Percentiles rank a stretch among this genome's conserved stretches.
These are phyloP conservation scores for Oikopleura dioica DNA, from an alignment of 23 tunicate species.

Conservation along the genomic window DNA sequence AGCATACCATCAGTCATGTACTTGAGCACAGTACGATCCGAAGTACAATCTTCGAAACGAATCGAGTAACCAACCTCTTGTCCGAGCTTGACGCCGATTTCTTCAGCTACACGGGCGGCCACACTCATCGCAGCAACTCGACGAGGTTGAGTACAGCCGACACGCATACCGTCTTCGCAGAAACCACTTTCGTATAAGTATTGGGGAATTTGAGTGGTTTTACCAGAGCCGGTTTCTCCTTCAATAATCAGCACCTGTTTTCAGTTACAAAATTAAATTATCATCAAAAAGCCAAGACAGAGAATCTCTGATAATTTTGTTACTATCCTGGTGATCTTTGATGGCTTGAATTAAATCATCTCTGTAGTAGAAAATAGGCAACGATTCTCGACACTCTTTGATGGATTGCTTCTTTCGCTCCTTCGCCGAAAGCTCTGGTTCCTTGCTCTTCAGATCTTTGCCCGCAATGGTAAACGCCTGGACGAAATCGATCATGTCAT, in stretches of 20 bases:
- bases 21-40: slow-evolving; percentile 55
- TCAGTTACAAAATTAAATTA: not conserved
- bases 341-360: slow-evolving; percentile 66
- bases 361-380: slow-evolving; percentile 51
- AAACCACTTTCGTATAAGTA: slow-evolving; percentile 60
- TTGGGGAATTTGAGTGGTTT: slow-evolving; percentile 94
- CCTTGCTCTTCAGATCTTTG: not conserved
- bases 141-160: slow-evolving; percentile 88
- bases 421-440: slow-evolving; percentile 18
- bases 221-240: slow-evolving; percentile 91
- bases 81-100: slow-evolving; percentile 78
- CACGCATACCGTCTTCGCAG: slow-evolving; percentile 50
- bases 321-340: slow-evolving; percentile 42
- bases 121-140: slow-evolving; percentile 98
- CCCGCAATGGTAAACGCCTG: slow-evolving; percentile 42
- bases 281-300: not conserved
- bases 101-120: slow-evolving; percentile 66
- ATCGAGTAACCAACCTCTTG: slow-evolving; percentile 59
- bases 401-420: slow-evolving; percentile 47
- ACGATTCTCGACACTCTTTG: slow-evolving; percentile 42
- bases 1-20: slow-evolving; percentile 98
- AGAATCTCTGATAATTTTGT: not conserved
- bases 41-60: slow-evolving; percentile 77
- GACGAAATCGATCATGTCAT: slow-evolving; percentile 86
- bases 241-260: slow-evolving; percentile 70